Evolutionary conservation across 2,797 vertebrate genomes (phyloP), one percentile per base, ranked within the genome.

Genomic region (Sciurus vulgaris): DNA sequence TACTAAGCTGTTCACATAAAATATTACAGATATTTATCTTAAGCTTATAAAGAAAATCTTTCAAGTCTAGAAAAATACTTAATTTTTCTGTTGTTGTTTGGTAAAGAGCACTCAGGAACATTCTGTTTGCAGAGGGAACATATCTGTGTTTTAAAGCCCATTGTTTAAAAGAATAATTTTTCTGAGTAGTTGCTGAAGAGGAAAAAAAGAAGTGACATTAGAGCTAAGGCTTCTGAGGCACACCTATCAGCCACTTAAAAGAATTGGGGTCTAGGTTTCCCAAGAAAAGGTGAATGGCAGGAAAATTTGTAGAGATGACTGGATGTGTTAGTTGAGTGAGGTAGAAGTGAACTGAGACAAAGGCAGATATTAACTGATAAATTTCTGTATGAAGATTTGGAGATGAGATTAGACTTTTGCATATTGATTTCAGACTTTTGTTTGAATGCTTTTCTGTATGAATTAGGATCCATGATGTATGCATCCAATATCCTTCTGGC

Each of bases 11-110:
- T 65, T 93, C 13, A 14, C 47, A 73, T 73, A 79, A 96, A 91
- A 94, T 59, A 70, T n/a, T 70, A 84, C 33, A 85, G 86, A 88
- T 95, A 96, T 94, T 89, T 95, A 85, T 65, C 74, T 89, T 84
- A 85, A 92, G 35, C 38, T 77, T 83, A 41, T 51, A 35, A 86
- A 56, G 49, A 93, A 89, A 93, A 65, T 93, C 33, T 88, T 89
- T 74, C 30, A 91, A 91, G 35, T 38, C 63, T 8, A 33, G 56
- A 91, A 65, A 92, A 88, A 3, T 59, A 33, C 73, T 89, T 88
- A 61, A 33, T 88, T 92, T 77, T 41, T 86, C 2, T 56, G 2
- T 56, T 22, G 2, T 56, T 54, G 1, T 56, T 81, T 87, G 69
- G 73, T 26, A 78, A 72, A 61, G 78, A 88, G 38, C 65, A 72